Conservation (phyloP, 2,888 invertebrate species). For the Tetrapedia diversipes region DNA sequence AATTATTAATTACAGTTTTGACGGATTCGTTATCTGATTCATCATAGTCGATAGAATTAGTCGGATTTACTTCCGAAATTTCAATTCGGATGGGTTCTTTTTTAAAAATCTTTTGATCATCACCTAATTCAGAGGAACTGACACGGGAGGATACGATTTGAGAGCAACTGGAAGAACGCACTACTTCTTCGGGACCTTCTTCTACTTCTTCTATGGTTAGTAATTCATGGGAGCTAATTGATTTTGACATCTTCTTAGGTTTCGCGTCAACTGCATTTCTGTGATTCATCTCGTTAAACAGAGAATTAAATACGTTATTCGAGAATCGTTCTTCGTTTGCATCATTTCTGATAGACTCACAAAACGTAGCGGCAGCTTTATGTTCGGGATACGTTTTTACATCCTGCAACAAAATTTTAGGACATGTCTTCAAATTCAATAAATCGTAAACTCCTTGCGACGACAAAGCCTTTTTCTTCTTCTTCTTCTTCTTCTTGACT, state of each 20-base stretch:
- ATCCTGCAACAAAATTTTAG: conserved; percentile 22
- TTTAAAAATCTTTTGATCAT: background rate
- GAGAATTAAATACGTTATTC: conserved; percentile 6
- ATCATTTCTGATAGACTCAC: background rate
- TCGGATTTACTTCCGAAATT: conserved; percentile 4
- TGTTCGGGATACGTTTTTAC: background rate
- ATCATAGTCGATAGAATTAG: conserved; percentile 18
- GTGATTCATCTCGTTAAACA: conserved; percentile 31
- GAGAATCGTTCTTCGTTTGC: background rate
- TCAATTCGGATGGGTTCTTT: conserved; percentile 8
- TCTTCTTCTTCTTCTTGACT: background rate
- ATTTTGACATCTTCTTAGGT: background rate
- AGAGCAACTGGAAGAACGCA: background rate
- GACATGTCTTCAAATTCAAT: conserved; percentile 42
- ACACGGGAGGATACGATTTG: no score
- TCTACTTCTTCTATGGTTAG: conserved; percentile 31
- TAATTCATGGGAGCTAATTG: conserved; percentile 27
- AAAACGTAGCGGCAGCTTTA: background rate
- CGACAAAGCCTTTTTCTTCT: background rate
- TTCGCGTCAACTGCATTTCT: background rate
- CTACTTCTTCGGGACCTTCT: conserved; percentile 12
- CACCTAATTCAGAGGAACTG: no score
- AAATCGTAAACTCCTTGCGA: conserved; percentile 41
- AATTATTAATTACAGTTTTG: conserved; percentile 44
- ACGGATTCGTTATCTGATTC: conserved; percentile 54